Conservation (phyloP, 2,113 vertebrate genomes). For the Axis porcinus region DNA sequence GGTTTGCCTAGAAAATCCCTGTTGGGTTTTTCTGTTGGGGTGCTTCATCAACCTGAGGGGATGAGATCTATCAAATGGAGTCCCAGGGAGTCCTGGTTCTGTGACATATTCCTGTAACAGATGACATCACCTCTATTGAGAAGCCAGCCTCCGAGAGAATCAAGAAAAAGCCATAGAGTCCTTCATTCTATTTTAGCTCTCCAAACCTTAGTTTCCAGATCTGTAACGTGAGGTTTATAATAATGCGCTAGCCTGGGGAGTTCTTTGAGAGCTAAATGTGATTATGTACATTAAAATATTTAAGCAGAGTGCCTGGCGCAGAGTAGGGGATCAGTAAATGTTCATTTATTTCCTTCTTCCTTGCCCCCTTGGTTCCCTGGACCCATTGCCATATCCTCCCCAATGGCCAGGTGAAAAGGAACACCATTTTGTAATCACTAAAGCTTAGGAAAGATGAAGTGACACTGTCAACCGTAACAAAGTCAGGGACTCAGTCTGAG, state of each 20-base stretch:
- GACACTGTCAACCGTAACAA: neutral
- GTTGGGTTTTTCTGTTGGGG: neutral
- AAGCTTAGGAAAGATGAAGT: neutral
- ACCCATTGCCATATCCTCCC: neutral
- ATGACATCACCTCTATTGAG: neutral
- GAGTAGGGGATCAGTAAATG: neutral
- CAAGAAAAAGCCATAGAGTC: neutral
- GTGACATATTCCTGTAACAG: neutral
- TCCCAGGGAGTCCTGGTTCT: neutral
- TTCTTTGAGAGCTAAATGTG: neutral
- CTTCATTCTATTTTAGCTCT: neutral
- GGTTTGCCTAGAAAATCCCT: neutral
- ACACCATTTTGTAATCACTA: neutral
- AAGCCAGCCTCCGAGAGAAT: neutral
- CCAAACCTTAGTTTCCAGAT: neutral
- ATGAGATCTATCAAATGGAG: neutral
- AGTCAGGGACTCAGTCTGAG: rapidly evolving
- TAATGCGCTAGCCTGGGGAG: neutral
- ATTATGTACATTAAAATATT: neutral
- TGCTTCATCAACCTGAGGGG: neutral
- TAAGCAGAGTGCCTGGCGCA: neutral
- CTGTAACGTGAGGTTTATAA: neutral
- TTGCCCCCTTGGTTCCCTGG: neutral
- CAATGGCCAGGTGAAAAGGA: neutral
- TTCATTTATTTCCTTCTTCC: neutral